phyloP scores from a whole-genome alignment of 2,113 vertebrate species.

The Oryzias melastigma region DNA sequence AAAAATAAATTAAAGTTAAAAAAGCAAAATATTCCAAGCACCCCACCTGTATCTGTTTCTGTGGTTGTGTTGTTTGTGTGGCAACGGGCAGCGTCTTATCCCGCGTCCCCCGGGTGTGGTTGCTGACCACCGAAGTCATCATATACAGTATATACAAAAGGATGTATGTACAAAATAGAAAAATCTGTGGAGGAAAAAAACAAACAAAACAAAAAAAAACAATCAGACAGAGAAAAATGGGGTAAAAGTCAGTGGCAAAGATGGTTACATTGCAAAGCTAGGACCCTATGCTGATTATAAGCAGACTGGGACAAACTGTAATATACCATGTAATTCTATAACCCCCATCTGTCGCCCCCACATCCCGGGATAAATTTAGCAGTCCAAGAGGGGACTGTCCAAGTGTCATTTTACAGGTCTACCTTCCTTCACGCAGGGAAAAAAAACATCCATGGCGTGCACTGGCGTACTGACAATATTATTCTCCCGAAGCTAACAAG shows the following conservation, averaged over 20 bases:
- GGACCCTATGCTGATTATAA: constrained; percentile 19
- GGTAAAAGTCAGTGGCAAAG: not conserved
- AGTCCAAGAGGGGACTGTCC: constrained; percentile 53
- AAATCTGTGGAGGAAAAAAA: constrained; percentile 83
- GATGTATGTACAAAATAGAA: constrained; percentile 99
- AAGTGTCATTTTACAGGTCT: constrained; percentile 76
- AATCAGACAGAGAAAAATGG: not conserved
- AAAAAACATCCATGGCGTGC: constrained; percentile 47
- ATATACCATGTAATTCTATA: constrained; percentile 75
- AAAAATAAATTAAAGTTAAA: not conserved
- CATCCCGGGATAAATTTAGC: constrained; percentile 77
- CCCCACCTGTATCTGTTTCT: constrained; percentile 95
- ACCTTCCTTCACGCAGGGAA: constrained; percentile 24
- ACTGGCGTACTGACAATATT: not conserved
- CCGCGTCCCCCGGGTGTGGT: constrained; percentile 87
- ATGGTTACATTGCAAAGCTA: not conserved
- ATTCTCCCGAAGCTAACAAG: no score
- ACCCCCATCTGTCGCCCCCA: constrained; percentile 61
- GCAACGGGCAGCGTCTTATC: constrained; percentile 85
- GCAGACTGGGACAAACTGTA: constrained; percentile 28
- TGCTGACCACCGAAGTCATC: constrained; percentile 97
- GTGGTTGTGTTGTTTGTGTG: constrained; percentile 84
- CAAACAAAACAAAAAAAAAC: not conserved
- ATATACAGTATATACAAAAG: constrained; percentile 99
- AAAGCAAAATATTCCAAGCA: not conserved